Percentiles rank a stretch among this genome's conserved stretches.
Conservation (phyloP, 2,113 vertebrate species). For the Ellobius talpinus region DNA sequence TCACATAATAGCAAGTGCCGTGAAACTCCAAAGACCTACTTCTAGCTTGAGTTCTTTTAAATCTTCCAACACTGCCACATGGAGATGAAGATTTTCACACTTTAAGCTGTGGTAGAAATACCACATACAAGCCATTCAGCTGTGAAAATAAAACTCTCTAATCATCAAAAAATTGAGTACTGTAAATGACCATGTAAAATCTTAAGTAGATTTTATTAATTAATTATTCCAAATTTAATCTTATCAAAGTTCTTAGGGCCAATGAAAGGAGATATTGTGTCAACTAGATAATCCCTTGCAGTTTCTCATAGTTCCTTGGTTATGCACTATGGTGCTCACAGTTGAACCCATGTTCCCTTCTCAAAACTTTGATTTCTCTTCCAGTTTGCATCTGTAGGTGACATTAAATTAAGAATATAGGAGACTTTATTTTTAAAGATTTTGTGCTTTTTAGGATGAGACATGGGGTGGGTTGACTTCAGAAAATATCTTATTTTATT, state of each 20-base stretch:
- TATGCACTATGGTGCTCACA: rapidly evolving
- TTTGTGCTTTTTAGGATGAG: neutral
- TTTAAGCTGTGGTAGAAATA: neutral
- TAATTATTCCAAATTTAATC: neutral
- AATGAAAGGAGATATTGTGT: no score
- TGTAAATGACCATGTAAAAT: neutral
- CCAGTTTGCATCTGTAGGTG: neutral
- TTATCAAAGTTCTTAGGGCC: neutral
- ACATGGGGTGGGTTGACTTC: neutral
- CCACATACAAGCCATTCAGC: neutral
- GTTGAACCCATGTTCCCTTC: neutral
- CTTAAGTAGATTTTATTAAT: neutral
- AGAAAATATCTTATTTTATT: neutral
- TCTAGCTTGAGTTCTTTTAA: neutral
- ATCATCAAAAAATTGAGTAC: neutral
- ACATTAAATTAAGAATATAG: neutral
- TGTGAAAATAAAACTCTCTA: conserved; percentile 1
- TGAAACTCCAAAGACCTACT: neutral
- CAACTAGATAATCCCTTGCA: neutral
- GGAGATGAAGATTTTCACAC: neutral
- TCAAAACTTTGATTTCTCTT: neutral
- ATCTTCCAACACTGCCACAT: neutral
- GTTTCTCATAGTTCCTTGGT: neutral
- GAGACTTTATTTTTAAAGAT: neutral
- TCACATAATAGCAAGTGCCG: neutral